Percentiles rank a stretch among this genome's conserved stretches.
Evolutionary conservation across 2,888 invertebrate species (phyloP).

Genomic region (Dicyrtoma fusca): DNA sequence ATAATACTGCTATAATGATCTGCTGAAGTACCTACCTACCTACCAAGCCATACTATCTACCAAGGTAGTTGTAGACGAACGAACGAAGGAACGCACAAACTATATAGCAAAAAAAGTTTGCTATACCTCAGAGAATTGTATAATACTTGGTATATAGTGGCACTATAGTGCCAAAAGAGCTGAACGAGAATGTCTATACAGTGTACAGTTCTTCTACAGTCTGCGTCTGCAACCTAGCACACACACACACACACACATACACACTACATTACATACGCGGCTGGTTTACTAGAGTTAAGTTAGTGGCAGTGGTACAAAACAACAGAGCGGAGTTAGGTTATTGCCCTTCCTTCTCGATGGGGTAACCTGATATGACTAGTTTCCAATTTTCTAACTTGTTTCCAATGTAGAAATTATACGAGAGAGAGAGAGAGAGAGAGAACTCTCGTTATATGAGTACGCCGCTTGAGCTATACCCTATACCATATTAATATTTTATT

Average conservation of each 20-base stretch:
- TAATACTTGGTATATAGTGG: too few relatives aligned
- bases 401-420: slow-evolving; percentile 23
- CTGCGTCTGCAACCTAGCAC: too few relatives aligned
- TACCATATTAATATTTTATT: too few relatives aligned
- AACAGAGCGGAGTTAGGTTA: slow-evolving; percentile 42
- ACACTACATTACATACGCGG: background rate
- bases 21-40: background rate
- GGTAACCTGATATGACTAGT: slow-evolving; percentile 37
- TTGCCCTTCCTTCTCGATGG: slow-evolving; percentile 44
- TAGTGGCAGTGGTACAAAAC: slow-evolving; percentile 20
- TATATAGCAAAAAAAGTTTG: too few relatives aligned
- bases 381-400: slow-evolving; percentile 36
- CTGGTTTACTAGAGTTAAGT: background rate
- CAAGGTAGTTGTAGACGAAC: too few relatives aligned
- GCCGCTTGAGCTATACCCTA: too few relatives aligned
- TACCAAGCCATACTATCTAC: background rate
- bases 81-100: too few relatives aligned
- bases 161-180: too few relatives aligned
- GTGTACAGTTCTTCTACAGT: too few relatives aligned
- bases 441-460: background rate
- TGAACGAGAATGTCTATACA: too few relatives aligned
- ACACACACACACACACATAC: too few relatives aligned
- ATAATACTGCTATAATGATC: too few relatives aligned
- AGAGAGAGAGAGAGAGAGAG: slow-evolving; percentile 3
- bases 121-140: slow-evolving; percentile 15